Conservation (phyloP, 2,113 vertebrate genomes). For the Sylvilagus bachmani region DNA sequence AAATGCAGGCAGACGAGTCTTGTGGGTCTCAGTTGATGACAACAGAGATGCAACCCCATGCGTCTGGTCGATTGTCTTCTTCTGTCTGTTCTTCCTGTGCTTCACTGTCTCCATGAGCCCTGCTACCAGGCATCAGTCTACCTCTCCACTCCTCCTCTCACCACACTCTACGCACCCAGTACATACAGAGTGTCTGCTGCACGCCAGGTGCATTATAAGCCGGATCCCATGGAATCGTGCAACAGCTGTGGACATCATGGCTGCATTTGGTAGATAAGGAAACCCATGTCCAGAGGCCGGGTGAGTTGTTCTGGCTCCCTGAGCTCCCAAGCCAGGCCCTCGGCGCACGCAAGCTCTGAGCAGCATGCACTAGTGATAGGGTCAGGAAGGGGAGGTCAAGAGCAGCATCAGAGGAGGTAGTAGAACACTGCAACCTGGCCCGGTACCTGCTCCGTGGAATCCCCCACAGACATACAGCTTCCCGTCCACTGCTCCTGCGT, state of each 20-base stretch:
- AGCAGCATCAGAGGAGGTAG: not conserved
- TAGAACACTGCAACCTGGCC: not conserved
- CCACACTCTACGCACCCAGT: not conserved
- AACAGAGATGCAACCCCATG: too few relatives aligned
- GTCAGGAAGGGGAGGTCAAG: not conserved
- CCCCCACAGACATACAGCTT: slow-evolving; percentile 97
- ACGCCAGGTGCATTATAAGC: not conserved
- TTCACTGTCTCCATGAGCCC: not conserved
- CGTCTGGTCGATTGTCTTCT: not conserved
- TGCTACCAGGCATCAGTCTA: not conserved
- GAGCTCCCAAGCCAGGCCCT: not conserved
- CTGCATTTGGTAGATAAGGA: not conserved
- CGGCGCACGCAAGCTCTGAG: not conserved
- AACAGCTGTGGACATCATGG: not conserved
- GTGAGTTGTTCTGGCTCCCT: not conserved
- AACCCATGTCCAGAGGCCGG: not conserved
- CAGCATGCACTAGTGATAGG: not conserved
- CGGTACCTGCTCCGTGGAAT: slow-evolving; percentile 96
- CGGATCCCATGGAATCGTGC: too few relatives aligned
- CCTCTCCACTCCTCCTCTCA: not conserved
- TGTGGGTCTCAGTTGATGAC: not conserved
- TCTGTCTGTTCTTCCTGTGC: not conserved
- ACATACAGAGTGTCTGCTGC: rapidly evolving
- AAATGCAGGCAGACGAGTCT: not conserved
- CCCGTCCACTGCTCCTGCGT: slow-evolving; percentile 93